Percentiles rank a stretch among this genome's conserved stretches.
Conservation (phyloP, 2,888 invertebrate species). For the Gibbula magus region DNA sequence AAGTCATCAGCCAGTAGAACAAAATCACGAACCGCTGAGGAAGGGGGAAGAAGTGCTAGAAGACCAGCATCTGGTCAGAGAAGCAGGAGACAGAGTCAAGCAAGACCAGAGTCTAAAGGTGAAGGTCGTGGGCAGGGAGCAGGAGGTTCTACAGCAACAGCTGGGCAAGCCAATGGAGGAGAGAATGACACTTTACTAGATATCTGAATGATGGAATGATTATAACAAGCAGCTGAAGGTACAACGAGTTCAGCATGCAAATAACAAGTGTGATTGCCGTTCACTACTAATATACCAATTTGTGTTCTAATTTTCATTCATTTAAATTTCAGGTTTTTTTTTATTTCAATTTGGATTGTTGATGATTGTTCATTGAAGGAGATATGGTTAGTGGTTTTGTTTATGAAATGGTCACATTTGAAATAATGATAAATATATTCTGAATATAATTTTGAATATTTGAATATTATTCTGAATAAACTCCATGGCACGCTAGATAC, state of each 20-base stretch:
- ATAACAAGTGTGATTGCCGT: slow-evolving; percentile 11
- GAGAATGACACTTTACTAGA: background rate
- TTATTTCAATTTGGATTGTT: too few species aligned
- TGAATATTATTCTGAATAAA: too few species aligned
- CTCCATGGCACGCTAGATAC: too few species aligned
- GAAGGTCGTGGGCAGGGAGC: background rate
- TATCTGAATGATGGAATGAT: background rate
- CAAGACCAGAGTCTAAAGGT: background rate
- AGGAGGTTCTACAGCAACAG: background rate
- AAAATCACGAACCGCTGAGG: background rate
- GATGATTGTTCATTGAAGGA: too few species aligned
- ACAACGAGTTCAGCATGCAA: background rate
- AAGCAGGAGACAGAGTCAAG: background rate
- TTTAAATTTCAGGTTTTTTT: background rate
- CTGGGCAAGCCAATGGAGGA: background rate
- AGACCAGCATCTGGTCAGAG: background rate
- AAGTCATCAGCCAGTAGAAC: background rate
- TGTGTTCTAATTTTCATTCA: background rate
- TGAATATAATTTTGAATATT: too few species aligned
- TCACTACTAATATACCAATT: background rate
- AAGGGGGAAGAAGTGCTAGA: background rate
- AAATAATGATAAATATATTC: too few species aligned
- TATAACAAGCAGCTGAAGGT: background rate
- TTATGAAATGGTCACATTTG: background rate
- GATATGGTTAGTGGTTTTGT: too few species aligned